Base-by-base conservation (phyloP, 2,888 invertebrate species). In the Lacanobia oleracea region DNA sequence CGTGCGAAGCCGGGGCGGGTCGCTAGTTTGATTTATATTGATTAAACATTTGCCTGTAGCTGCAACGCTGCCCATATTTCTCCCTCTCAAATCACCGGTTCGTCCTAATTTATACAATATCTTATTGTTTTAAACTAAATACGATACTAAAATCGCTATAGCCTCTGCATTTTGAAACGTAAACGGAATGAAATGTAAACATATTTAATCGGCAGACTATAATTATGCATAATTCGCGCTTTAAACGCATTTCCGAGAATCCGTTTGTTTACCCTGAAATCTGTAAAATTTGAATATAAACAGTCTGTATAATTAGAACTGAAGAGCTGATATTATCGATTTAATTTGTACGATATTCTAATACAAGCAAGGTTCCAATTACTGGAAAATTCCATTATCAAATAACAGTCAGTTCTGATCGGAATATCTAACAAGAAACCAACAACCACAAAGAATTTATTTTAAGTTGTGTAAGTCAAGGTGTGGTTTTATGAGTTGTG, bases 231-330 rank as follows among this genome's bases (percentile, higher is more conserved):
- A 73, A 54, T 54, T 51, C 12, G 7, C 12, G 21, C 59, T 68
- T 56, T 53, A 18, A 57, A 37, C 61, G 48, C 66, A 57, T 50
- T 72, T 69, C 72, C 66, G 54, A 40, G 66, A 77, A 72, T 43
- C 53, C 21, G 64, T 70, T 43, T 77, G 66, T 72, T 77, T 69
- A 80, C 67, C 12, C 43, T 64, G 43, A 56, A 67, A 48, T 81
- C 77, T 59, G 48, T 61, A 48, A 56, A 51, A 68, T 65, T 23
- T 57, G n/a, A 53, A 72, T 21, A 33, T 57, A 43, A 62, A 71
- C 62, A 70, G 16, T 7, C 10, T 40, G 57, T 69, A 45, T 43
- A 60, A 68, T 27, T 63, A 65, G 48, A 66, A 56, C n/a, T 9
- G 4, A n/a, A 27, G 10, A 66, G 16, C 48, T 23, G n/a, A 40